Percentiles rank a stretch among this genome's conserved stretches.
These are phyloP conservation scores for Synergus itoensis DNA, from an alignment of 2,888 invertebrate genomes.

Conservation along the genomic window DNA sequence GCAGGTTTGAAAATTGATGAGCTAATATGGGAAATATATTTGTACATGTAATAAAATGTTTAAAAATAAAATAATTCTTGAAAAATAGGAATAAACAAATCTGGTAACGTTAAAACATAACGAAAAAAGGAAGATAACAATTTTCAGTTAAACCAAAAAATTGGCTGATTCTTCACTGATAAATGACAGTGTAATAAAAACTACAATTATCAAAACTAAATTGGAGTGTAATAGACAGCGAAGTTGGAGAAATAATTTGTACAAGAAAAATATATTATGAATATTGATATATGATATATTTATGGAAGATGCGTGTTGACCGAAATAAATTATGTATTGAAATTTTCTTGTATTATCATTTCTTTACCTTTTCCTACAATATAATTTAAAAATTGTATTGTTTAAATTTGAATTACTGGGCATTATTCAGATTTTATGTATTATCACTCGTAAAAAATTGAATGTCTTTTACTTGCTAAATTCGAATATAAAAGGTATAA, in stretches of 20 bases:
- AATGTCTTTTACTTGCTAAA: too few species aligned
- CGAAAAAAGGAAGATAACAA: neutral
- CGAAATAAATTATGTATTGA: slow-evolving; percentile 72
- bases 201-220: slow-evolving; percentile 33
- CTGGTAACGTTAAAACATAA: neutral
- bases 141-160: neutral
- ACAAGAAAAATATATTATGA: slow-evolving; percentile 51
- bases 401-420: too few species aligned
- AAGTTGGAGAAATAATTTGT: neutral
- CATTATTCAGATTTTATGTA: too few species aligned
- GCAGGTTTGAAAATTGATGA: neutral
- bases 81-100: neutral
- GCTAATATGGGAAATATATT: neutral
- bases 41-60: neutral
- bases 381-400: too few species aligned
- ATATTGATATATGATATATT: slow-evolving; percentile 73
- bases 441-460: too few species aligned
- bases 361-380: neutral
- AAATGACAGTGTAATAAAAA: neutral
- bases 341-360: neutral
- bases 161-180: neutral
- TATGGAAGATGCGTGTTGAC: slow-evolving; percentile 74
- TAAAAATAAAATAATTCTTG: neutral
- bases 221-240: neutral
- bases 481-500: too few species aligned